Conservation (phyloP, 2,888 invertebrate genomes). For the Drosophila meridionalis region DNA sequence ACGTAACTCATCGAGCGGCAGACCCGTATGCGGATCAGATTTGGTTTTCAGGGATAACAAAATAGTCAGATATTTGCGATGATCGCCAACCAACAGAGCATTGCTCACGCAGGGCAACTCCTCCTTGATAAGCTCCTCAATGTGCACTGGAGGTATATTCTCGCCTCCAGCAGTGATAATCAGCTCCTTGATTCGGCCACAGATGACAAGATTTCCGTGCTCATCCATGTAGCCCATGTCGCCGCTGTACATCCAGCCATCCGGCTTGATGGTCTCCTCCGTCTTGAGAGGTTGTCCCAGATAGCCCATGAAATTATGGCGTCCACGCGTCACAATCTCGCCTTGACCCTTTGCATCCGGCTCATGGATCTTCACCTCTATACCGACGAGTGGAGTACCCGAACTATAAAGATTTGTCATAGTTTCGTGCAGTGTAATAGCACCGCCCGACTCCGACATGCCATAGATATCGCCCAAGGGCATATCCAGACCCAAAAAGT, state of each 20-base stretch:
- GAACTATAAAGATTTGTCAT: slow-evolving; percentile 87
- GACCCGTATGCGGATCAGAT: slow-evolving; percentile 89
- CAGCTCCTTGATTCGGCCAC: slow-evolving; percentile 91
- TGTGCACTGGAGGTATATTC: slow-evolving; percentile 93
- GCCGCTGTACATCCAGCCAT: slow-evolving; percentile 94
- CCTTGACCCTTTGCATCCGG: slow-evolving; percentile 91
- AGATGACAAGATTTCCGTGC: slow-evolving; percentile 90
- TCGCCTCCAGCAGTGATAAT: slow-evolving; percentile 98
- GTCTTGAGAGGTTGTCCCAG: slow-evolving; percentile 90
- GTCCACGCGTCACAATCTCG: slow-evolving; percentile 92
- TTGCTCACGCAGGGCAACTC: slow-evolving; percentile 92
- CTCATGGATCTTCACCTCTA: slow-evolving; percentile 89
- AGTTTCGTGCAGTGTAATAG: slow-evolving; percentile 86
- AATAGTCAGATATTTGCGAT: slow-evolving; percentile 93
- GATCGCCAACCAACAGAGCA: slow-evolving; percentile 94
- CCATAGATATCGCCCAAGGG: slow-evolving; percentile 93
- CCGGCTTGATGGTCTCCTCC: slow-evolving; percentile 89
- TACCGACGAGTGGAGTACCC: slow-evolving; percentile 89
- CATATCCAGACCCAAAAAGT: slow-evolving; percentile 93
- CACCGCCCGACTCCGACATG: slow-evolving; percentile 95
- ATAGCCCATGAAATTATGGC: slow-evolving; percentile 96
- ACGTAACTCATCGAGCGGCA: slow-evolving; percentile 89
- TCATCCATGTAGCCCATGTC: slow-evolving; percentile 93
- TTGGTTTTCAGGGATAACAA: slow-evolving; percentile 93
- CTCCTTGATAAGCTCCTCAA: slow-evolving; percentile 91